These are phyloP conservation scores for Hirtodrosophila alboralis DNA, from an alignment of 2,888 invertebrate genomes.

Conservation along the genomic window DNA sequence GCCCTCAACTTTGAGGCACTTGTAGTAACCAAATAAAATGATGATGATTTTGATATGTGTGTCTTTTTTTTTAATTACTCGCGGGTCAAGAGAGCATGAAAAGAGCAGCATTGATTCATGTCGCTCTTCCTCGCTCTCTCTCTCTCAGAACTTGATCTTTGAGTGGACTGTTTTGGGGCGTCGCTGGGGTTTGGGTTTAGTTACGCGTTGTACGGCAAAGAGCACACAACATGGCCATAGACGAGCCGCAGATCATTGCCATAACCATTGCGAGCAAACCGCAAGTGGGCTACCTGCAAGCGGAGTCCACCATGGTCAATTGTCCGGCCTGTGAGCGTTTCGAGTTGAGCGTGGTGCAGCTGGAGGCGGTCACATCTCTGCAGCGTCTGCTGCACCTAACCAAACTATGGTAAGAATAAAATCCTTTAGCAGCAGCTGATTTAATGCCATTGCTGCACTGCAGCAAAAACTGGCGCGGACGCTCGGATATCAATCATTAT, in stretches of 20 bases:
- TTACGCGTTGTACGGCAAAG: conserved; percentile 23
- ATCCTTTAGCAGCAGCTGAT: no score
- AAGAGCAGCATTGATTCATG: conserved; percentile 10
- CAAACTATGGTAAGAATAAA: conserved; percentile 65
- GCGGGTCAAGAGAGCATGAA: conserved; percentile 1
- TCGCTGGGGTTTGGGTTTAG: conserved; percentile 43
- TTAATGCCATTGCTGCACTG: not conserved
- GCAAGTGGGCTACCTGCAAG: conserved; percentile 71
- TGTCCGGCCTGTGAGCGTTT: conserved; percentile 79
- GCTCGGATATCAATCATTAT: conserved; percentile 81
- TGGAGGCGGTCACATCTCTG: conserved; percentile 76
- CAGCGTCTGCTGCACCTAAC: conserved; percentile 69
- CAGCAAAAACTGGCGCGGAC: conserved; percentile 75
- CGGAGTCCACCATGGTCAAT: conserved; percentile 70
- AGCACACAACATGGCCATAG: conserved; percentile 56
- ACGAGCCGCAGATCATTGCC: conserved; percentile 60
- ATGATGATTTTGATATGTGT: conserved; percentile 9
- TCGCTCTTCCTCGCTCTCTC: conserved; percentile 6
- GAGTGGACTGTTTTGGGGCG: conserved; percentile 27
- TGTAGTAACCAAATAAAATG: conserved; percentile 23
- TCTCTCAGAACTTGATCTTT: not conserved
- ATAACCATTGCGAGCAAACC: conserved; percentile 52
- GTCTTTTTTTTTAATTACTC: conserved; percentile 30
- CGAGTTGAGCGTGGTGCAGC: conserved; percentile 70
- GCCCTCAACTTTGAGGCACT: conserved; percentile 76